Percentiles rank a stretch among this genome's conserved stretches.
phyloP scores from a whole-genome alignment of 2,113 vertebrate species.

The Chloropsis hardwickii region DNA sequence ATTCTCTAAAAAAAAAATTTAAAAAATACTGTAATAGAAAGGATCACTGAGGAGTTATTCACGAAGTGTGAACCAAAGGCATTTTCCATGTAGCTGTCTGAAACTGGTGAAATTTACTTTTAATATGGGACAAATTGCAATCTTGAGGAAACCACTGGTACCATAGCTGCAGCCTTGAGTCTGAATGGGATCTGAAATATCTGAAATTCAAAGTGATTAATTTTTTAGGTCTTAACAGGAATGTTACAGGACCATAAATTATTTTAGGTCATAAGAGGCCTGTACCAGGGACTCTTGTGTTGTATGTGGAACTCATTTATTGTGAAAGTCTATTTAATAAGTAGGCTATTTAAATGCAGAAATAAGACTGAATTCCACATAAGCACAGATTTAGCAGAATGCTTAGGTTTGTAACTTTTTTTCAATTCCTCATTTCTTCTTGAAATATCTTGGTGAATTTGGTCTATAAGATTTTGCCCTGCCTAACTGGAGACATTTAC shows the following conservation, averaged over 20 bases:
- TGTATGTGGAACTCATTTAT: background rate
- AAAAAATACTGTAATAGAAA: background rate
- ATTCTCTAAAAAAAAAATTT: background rate
- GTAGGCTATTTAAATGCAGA: background rate
- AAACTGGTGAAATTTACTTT: background rate
- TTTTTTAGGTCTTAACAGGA: background rate
- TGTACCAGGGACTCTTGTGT: background rate
- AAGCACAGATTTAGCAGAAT: background rate
- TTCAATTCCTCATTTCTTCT: background rate
- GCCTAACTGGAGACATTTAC: background rate
- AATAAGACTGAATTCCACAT: background rate
- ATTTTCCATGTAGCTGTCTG: background rate
- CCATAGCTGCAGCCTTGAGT: background rate
- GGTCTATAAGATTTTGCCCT: background rate
- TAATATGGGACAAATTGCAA: background rate
- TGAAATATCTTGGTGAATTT: background rate
- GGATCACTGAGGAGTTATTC: background rate
- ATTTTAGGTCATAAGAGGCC: background rate
- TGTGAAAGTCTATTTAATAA: background rate
- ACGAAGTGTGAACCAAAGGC: background rate
- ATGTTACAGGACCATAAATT: background rate
- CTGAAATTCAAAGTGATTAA: background rate
- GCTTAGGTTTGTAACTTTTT: background rate
- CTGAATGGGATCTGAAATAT: background rate
- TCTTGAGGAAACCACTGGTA: background rate